A percentile compares a stretch with the other conserved stretches of the same genome.
These are phyloP conservation scores for Orgyia antiqua DNA, from an alignment of 2,888 invertebrate species.

Conservation along the genomic window DNA sequence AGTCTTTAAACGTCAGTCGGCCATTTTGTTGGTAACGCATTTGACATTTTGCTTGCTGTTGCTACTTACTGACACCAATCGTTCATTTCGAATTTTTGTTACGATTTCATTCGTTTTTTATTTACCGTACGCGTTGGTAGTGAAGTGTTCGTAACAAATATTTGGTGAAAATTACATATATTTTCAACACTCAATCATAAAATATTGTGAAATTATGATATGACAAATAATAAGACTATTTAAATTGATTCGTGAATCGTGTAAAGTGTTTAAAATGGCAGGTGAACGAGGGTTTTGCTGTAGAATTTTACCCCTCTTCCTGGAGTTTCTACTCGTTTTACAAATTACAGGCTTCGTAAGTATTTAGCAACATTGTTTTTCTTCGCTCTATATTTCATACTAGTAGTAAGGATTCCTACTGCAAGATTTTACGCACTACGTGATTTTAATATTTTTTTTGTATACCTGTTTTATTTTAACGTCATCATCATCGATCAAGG, in stretches of 20 bases:
- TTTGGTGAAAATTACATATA: too few relatives aligned
- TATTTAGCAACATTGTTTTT: constrained; percentile 36
- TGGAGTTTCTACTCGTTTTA: constrained; percentile 51
- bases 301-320: constrained; percentile 43
- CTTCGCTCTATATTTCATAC: constrained; percentile 29
- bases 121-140: too few relatives aligned
- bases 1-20: too few relatives aligned
- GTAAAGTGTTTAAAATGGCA: constrained; percentile 47
- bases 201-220: constrained; percentile 49
- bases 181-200: too few relatives aligned
- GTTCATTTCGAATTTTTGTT: too few relatives aligned
- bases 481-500: constrained; percentile 7
- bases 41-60: too few relatives aligned
- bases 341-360: constrained; percentile 56
- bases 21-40: too few relatives aligned
- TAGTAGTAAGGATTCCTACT: neutral
- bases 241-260: constrained; percentile 32
- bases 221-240: constrained; percentile 37
- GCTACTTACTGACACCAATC: too few relatives aligned
- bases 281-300: constrained; percentile 35
- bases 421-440: neutral
- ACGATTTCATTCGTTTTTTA: too few relatives aligned
- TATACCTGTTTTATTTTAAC: too few relatives aligned
- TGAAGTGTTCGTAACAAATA: too few relatives aligned
- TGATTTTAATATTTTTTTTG: too few relatives aligned